These are phyloP conservation scores for Andrena trimmerana DNA, from an alignment of 2,888 invertebrate genomes.

Conservation along the genomic window DNA sequence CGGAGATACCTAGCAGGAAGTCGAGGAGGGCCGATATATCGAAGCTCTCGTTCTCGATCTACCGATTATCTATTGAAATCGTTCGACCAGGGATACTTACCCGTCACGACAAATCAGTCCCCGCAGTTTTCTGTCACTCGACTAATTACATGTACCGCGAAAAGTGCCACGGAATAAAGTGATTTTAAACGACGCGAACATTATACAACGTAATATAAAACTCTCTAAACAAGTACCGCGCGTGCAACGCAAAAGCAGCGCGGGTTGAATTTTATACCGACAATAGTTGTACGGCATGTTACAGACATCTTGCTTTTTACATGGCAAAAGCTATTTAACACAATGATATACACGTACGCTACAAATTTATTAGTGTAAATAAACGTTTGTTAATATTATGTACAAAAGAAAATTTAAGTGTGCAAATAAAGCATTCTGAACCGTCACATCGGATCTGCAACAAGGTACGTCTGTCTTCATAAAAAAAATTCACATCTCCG, in stretches of 20 bases:
- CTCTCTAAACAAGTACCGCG: conserved; percentile 2
- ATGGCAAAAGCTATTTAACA: conserved; percentile 21
- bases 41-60: conserved; percentile 88
- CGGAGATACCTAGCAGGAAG: conserved; percentile 87
- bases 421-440: conserved; percentile 61
- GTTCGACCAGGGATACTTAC: neutral
- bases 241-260: conserved; percentile 8
- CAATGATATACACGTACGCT: conserved; percentile 26
- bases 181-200: neutral
- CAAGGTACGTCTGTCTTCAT: neutral
- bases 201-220: neutral
- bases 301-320: conserved; percentile 56
- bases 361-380: conserved; percentile 60
- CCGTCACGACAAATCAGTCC: neutral
- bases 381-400: conserved; percentile 61
- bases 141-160: neutral
- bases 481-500: neutral
- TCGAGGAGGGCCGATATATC: conserved; percentile 86
- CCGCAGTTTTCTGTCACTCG: neutral
- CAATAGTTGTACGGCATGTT: conserved; percentile 15
- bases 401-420: conserved; percentile 52
- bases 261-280: conserved; percentile 49
- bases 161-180: conserved; percentile 10
- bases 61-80: conserved; percentile 87
- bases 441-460: conserved; percentile 16